Base-by-base conservation (phyloP, 2,888 invertebrate genomes). In the Cremastinae sp. region DNA sequence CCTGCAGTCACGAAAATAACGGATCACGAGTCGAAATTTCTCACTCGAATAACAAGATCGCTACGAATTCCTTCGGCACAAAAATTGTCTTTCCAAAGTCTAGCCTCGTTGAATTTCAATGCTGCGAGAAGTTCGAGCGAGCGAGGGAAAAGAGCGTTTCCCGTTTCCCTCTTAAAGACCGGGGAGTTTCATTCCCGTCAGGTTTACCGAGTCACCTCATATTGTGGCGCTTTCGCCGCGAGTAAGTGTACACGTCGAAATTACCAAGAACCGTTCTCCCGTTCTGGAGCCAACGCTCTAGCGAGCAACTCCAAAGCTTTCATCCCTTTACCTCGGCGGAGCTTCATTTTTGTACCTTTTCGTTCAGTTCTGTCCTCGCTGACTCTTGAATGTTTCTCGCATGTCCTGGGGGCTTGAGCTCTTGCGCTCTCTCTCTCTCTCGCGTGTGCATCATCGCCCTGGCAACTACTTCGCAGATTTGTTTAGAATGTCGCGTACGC, bases 201-300 rank as follows among this genome's bases (percentile, higher is more conserved):
- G 73, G 73, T 73, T 76, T 73, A 73, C 73, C 69, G 58, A 76
- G 76, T 69, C 76, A 76, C 76, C 76, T 76, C 75, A 71, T 77
- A 74, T 77, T 62, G 77, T 28, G 28, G 38, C 53, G 77, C 70
- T 74, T 65, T 70, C 69, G 62, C 70, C 66, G 54, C 65, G 70
- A 69, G 54, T 62, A 66, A 77, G 70, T 74, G 74, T 77, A 74
- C 77, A 74, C 74, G 74, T 74, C 61, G 74, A 74, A 74, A 77
- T 74, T 74, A 74, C 74, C 77, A 71, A 28, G 70, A 36, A 49
- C 62, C 71, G 66, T 62, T 66, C 65, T 65, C 43, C 62, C 43
- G 41, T 36, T 41, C 58, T 16, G 34, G 10, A 14, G 69, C 43
- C 20, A 53, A 71, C 49, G 54, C 47, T 56, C 58, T 62, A 58